Base-by-base conservation (phyloP, 1,140 invertebrate species). In the Lasaia peninsularis region DNA sequence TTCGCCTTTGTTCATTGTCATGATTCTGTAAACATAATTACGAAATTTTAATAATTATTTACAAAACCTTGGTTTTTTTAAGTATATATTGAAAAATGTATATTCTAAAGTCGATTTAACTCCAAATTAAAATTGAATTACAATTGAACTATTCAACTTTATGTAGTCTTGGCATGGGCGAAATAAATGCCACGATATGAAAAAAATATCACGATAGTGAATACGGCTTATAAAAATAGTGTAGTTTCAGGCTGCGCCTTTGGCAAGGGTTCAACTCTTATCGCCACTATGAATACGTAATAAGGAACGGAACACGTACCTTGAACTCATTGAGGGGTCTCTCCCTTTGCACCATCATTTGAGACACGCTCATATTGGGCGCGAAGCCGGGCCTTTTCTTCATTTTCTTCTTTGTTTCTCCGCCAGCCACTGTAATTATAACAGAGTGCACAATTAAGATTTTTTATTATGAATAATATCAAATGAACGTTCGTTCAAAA, bases 281-380 rank as follows among this genome's bases (percentile, higher is more conserved):
- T 77, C 74, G 66, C 58, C 28, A 60, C 69, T 70, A 81, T 79
- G 72, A 79, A 81, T 79, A 76, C 62, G 69, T 73, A 69, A 77
- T 68, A 62, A 24, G 34, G 20, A 52, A 44, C 52, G 34, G 20
- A 52, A 44, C 52, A 59, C 60, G 40, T 78, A 88, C 85, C 76
- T 88, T 88, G 59, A 78, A 78, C 48, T 88, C 85, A 51, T 71
- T 68, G 37, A 75, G 71, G 56, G 80, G 75, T 61, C 78, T 74
- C 64, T 94, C 93, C 55, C 91, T 88, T 69, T 93, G 93, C 33
- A 92, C 92, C 78, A 93, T 88, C 60, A 94, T 85, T 80, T 93
- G 93, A 28, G 92, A 93, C 14, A 93, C 91, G 53, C 92, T 92
- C 55, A 92, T 91, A 51, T 91, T 92, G 31, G 91, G 81, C 66